phyloP scores from a whole-genome alignment of 2,888 invertebrate species.

The Drosophila recens region DNA sequence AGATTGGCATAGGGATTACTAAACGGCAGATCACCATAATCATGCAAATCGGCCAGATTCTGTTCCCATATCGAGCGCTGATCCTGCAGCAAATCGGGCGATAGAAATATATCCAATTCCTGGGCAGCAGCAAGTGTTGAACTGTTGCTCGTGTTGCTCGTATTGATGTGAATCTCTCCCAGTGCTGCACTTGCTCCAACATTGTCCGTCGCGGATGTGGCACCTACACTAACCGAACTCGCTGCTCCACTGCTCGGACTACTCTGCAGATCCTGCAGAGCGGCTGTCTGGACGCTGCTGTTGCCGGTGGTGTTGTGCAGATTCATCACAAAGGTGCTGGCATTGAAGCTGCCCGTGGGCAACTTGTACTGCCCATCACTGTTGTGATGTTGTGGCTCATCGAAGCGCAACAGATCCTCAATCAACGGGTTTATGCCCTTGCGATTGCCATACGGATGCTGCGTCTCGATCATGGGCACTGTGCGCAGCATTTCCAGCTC shows the following conservation, averaged over 20 bases:
- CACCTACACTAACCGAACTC: constrained; percentile 33
- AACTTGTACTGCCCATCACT: constrained; percentile 45
- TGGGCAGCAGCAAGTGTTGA: constrained; percentile 39
- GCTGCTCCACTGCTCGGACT: constrained; percentile 36
- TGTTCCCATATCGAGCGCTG: constrained; percentile 86
- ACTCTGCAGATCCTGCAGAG: constrained; percentile 80
- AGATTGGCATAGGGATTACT: constrained; percentile 79
- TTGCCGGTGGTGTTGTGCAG: constrained; percentile 84
- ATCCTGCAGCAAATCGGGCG: constrained; percentile 83
- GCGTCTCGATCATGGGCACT: constrained; percentile 82
- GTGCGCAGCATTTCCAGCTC: constrained; percentile 84
- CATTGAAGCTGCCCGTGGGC: constrained; percentile 85
- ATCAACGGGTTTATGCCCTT: constrained; percentile 85
- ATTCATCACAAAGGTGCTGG: constrained; percentile 88
- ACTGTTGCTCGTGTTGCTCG: constrained; percentile 26
- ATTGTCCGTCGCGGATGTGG: constrained; percentile 35
- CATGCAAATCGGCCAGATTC: constrained; percentile 87
- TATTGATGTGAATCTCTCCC: constrained; percentile 67
- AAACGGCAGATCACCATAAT: constrained; percentile 85
- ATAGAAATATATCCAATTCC: constrained; percentile 80
- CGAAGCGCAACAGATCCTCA: constrained; percentile 86
- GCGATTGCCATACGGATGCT: constrained; percentile 84
- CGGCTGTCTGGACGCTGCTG: constrained; percentile 79
- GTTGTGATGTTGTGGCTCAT: constrained; percentile 87
- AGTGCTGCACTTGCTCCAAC: constrained; percentile 42